Percentiles rank a stretch among this genome's conserved stretches.
Conservation (phyloP, 1,140 invertebrate genomes). For the Cepaea nemoralis region DNA sequence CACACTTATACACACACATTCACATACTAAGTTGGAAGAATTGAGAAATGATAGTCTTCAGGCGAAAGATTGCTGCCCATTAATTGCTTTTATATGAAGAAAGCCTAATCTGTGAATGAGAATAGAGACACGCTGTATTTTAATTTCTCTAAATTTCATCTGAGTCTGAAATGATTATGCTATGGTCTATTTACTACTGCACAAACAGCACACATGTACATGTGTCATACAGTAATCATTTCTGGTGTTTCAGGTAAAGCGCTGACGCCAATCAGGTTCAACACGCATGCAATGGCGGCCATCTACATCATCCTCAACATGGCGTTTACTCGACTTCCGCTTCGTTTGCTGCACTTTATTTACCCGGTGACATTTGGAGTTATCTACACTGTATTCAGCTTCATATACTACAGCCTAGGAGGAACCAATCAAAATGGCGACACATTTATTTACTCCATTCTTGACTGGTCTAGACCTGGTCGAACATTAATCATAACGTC, state of each 20-base stretch:
- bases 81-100: no score
- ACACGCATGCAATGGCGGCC: constrained; percentile 79
- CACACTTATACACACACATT: no score
- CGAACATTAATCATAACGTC: constrained; percentile 25
- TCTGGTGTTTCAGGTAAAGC: constrained; percentile 27
- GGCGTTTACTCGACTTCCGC: constrained; percentile 79
- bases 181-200: no score
- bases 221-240: no score
- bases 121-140: no score
- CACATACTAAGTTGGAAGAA: no score
- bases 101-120: no score
- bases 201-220: no score
- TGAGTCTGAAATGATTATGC: no score
- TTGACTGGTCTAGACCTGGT: constrained; percentile 26
- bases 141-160: no score
- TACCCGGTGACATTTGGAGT: constrained; percentile 78
- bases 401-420: constrained; percentile 80
- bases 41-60: no score
- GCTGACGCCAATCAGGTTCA: constrained; percentile 21
- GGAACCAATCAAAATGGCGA: constrained; percentile 70
- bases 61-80: no score
- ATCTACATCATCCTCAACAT: constrained; percentile 82
- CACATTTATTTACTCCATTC: constrained; percentile 21
- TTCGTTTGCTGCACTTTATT: constrained; percentile 79
- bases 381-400: constrained; percentile 79